These are phyloP conservation scores for Aleadryas rufinucha DNA, from an alignment of 2,113 vertebrate species.

Conservation along the genomic window DNA sequence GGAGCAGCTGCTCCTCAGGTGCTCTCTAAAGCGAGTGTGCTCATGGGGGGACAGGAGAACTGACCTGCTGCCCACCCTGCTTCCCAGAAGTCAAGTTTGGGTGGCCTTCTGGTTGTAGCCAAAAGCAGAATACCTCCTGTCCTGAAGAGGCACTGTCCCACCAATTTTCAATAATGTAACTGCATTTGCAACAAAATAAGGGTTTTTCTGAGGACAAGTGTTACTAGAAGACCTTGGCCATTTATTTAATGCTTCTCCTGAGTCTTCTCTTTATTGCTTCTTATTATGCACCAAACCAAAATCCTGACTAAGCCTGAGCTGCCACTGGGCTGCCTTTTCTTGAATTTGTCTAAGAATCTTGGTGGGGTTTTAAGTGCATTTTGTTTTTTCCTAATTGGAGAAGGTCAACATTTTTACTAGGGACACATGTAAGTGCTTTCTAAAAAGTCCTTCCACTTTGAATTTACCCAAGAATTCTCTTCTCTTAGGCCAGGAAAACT, in stretches of 20 bases:
- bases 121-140: not conserved
- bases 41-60: not conserved
- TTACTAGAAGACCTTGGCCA: not conserved
- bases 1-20: not conserved
- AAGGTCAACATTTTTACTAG: constrained; percentile 16
- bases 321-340: not conserved
- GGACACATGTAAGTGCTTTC: not conserved
- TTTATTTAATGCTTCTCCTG: not conserved
- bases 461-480: not conserved
- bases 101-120: not conserved
- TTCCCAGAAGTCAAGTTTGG: not conserved
- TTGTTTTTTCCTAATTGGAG: not conserved
- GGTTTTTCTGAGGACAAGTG: constrained; percentile 21
- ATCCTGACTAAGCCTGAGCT: not conserved
- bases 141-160: not conserved
- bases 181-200: constrained; percentile 32
- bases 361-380: not conserved
- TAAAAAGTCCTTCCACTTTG: not conserved
- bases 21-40: no score
- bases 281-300: constrained; percentile 35
- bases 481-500: not conserved
- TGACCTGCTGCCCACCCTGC: not conserved
- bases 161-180: not conserved
- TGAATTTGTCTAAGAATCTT: constrained; percentile 6
- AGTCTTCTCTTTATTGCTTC: not conserved